Percentiles rank a stretch among this genome's conserved stretches.
phyloP scores from a whole-genome alignment of 37 sponge, comb jelly and placozoan species.

The Aphrocallistes beatrix region DNA sequence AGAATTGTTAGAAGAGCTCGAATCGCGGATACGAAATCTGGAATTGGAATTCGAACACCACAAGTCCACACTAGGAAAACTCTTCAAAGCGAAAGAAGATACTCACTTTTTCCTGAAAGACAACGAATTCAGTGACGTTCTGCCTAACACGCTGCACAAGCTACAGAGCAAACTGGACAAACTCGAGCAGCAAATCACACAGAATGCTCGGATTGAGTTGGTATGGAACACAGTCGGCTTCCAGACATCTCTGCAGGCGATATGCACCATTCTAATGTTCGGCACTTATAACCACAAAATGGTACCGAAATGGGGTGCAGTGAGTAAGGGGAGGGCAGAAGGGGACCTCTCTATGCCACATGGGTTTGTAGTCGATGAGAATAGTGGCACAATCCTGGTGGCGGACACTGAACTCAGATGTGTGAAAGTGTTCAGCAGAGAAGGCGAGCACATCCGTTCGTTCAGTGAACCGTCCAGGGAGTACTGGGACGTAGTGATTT shows the following conservation, averaged over 20 bases:
- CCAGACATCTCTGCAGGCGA: neutral
- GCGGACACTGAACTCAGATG: neutral
- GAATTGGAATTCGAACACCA: neutral
- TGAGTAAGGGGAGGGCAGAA: neutral
- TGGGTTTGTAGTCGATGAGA: neutral
- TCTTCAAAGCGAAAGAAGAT: neutral
- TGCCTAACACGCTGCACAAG: neutral
- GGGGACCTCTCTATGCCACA: neutral
- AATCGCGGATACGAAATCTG: neutral
- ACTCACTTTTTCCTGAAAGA: neutral
- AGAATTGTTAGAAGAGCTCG: neutral
- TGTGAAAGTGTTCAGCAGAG: neutral
- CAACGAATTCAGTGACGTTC: conserved; percentile 5
- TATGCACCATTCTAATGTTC: neutral
- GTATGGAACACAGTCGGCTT: neutral
- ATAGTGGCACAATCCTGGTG: neutral
- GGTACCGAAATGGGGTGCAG: neutral
- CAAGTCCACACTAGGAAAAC: neutral
- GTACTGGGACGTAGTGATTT: neutral
- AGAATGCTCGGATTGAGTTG: neutral
- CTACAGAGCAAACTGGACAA: neutral
- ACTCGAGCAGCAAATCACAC: neutral
- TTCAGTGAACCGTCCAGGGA: neutral
- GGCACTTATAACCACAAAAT: neutral
- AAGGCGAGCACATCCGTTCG: neutral